phyloP scores from a whole-genome alignment of 2,113 vertebrate species.

The Clarias batrachus region DNA sequence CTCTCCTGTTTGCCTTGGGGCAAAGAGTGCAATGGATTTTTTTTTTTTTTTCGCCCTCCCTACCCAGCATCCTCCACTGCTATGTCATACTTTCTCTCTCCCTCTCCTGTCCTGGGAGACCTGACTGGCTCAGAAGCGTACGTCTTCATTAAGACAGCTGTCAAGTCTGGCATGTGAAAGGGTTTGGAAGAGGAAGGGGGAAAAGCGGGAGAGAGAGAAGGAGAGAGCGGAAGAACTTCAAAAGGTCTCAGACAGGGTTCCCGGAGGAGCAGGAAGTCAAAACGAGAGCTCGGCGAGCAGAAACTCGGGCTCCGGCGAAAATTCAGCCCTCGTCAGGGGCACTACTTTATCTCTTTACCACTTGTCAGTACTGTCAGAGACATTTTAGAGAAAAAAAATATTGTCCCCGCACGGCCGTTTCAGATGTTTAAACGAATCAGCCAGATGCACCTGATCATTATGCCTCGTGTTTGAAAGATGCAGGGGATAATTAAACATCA shows the following conservation, averaged over 20 bases:
- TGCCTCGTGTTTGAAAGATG: neutral
- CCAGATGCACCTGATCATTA: slow-evolving; percentile 44
- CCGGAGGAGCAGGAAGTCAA: slow-evolving; percentile 47
- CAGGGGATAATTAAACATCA: slow-evolving; percentile 39
- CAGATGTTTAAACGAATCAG: slow-evolving; percentile 42
- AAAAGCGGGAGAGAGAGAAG: neutral
- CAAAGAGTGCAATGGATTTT: slow-evolving; percentile 39
- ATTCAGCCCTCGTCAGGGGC: slow-evolving; percentile 21
- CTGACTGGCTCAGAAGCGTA: slow-evolving; percentile 49
- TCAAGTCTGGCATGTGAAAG: slow-evolving; percentile 54
- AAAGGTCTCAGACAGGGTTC: slow-evolving; percentile 38
- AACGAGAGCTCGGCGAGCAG: slow-evolving; percentile 43
- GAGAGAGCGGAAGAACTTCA: slow-evolving; percentile 49
- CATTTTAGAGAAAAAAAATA: slow-evolving; percentile 23
- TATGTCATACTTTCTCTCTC: slow-evolving; percentile 14
- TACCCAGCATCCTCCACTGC: slow-evolving; percentile 33
- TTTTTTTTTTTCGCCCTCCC: neutral
- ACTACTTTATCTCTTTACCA: slow-evolving; percentile 6
- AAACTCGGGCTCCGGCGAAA: slow-evolving; percentile 35
- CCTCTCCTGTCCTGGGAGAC: slow-evolving; percentile 40
- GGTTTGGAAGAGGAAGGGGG: slow-evolving; percentile 16
- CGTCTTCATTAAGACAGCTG: slow-evolving; percentile 59
- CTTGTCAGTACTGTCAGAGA: slow-evolving; percentile 42
- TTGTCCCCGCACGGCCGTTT: slow-evolving; percentile 18
- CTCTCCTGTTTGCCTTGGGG: slow-evolving; percentile 31